Conservation (phyloP, 2,888 invertebrate genomes). For the Cosmopolites sordidus region DNA sequence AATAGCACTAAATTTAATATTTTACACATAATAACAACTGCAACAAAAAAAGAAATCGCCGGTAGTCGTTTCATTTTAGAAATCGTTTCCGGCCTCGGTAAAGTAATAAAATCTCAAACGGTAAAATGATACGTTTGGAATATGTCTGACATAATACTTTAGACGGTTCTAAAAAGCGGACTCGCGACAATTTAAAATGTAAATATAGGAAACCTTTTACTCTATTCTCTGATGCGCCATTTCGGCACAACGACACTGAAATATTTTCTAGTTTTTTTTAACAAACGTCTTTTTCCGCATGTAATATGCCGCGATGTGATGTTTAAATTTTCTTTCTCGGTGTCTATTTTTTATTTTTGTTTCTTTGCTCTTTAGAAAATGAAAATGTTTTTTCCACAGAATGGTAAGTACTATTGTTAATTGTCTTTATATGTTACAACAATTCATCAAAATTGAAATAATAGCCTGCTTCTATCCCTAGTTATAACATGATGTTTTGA, state of each 20-base stretch:
- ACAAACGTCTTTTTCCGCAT: background rate
- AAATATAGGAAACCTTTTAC: conserved; percentile 6
- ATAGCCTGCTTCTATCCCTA: too few species aligned
- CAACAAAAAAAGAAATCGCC: background rate
- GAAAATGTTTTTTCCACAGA: too few species aligned
- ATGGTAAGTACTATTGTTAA: too few species aligned
- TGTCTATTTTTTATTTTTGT: too few species aligned
- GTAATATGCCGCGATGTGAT: background rate
- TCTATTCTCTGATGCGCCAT: background rate
- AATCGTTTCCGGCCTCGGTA: conserved; percentile 2
- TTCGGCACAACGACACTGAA: background rate
- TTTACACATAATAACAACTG: too few species aligned
- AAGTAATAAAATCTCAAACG: conserved; percentile 8
- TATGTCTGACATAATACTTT: conserved; percentile 6
- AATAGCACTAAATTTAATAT: background rate
- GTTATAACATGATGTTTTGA: too few species aligned
- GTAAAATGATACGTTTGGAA: conserved; percentile 9
- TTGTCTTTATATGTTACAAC: too few species aligned
- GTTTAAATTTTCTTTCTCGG: background rate
- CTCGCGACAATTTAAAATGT: conserved; percentile 5
- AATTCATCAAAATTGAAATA: too few species aligned
- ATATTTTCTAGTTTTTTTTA: conserved; percentile 1
- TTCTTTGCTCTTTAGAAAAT: too few species aligned
- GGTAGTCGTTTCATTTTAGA: background rate
- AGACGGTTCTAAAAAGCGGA: conserved; percentile 2